Evolutionary conservation across 2,888 invertebrate species (phyloP), one percentile per base, ranked within the genome.

Genomic region (Nomada hirtipes): DNA sequence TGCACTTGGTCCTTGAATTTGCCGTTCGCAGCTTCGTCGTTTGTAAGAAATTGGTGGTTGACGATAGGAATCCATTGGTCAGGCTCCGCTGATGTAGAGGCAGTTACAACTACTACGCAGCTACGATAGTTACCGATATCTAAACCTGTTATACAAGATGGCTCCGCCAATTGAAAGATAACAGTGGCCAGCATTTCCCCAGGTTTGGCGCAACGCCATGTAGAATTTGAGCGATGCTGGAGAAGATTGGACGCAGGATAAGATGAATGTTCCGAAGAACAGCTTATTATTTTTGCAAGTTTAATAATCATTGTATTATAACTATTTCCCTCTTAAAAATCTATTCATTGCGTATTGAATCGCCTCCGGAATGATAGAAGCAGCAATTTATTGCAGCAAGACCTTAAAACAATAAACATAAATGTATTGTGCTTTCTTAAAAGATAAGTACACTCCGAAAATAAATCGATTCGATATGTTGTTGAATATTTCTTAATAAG

Each of bases 1-100:
- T 93, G 91, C 4, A 93, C 92, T 74, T 93, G 93, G 65, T 93
- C 93, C 52, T 73, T 90, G 59, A 93, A 93, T 70, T 91, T 91
- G 2, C 85, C 86, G 64, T 92, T 91, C 0, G 86, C 88, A 20
- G 93, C 93, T 69, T 93, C 93, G 52, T 93, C 93, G 23, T 93
- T 89, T 0, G 91, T 90, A 80, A 93, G 65, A 70, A 93, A 93
- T 63, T 91, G 91, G 67, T 93, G 92, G 59, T 93, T 92, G 4
- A 92, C 81, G 23, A 93, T 87, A 0, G 92, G 91, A 4, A 90
- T 42, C 93, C 93, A 93, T 0, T 91, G 90, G 57, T 93, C 93
- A 0, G 93, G 93, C 29, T 93, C 91, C 0, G 80, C 53, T 0
- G 80, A 78, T 0, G 91, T 92, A 7, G 93, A 93, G 11, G 92